Evolutionary conservation across 2,113 vertebrate genomes (phyloP).

Genomic region (Mormoops blainvillei): DNA sequence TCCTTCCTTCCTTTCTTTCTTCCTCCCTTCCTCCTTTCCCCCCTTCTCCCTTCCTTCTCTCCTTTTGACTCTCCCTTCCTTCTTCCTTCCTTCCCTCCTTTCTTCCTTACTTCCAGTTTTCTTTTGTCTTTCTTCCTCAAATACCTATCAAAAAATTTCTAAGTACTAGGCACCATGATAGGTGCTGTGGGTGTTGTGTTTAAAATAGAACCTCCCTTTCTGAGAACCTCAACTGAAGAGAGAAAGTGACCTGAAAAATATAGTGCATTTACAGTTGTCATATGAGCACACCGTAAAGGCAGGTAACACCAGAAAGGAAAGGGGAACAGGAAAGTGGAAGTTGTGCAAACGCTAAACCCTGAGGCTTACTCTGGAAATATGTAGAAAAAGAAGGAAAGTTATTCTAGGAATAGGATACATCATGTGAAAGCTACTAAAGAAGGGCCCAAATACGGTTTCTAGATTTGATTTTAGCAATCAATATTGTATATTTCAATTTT

Average conservation of each 20-base stretch:
- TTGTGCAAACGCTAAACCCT: not conserved
- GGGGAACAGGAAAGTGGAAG: not conserved
- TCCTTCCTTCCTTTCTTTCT: fast-evolving
- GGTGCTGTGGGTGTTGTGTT: fast-evolving
- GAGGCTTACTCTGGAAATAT: not conserved
- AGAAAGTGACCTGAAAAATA: not conserved
- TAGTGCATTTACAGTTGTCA: not conserved
- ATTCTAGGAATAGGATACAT: not conserved
- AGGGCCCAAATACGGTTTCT: not conserved
- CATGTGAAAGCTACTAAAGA: not conserved
- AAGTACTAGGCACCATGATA: not conserved
- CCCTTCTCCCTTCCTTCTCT: too few species aligned
- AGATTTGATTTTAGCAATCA: not conserved
- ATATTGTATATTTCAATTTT: not conserved
- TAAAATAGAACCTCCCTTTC: not conserved
- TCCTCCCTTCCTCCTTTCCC: too few species aligned
- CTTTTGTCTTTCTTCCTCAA: not conserved
- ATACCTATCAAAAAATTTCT: not conserved
- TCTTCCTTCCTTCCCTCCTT: not conserved
- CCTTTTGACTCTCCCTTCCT: too few species aligned
- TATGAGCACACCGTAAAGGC: not conserved
- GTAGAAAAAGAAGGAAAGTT: not conserved
- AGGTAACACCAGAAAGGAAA: not conserved
- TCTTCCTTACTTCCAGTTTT: too few species aligned
- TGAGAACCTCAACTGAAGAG: not conserved